Evolutionary conservation across 1,140 invertebrate species (phyloP).

Genomic region (Penaeus indicus): DNA sequence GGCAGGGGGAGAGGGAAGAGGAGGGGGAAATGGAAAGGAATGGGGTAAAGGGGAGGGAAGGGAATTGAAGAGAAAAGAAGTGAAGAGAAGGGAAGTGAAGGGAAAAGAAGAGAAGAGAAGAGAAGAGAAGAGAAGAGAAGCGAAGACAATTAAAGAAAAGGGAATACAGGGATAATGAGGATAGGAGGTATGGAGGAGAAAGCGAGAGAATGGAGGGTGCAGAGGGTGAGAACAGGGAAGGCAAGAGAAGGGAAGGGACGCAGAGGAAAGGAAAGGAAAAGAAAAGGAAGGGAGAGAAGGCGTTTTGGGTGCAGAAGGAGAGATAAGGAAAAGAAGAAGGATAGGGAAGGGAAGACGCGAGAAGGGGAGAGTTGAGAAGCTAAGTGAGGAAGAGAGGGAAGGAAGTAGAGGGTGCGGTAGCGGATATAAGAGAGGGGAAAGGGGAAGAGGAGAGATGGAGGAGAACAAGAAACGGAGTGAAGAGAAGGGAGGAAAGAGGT

Average conservation of each 20-base stretch:
- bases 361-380: neutral
- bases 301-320: too few species aligned
- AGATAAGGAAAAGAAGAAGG: neutral
- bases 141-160: neutral
- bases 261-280: neutral
- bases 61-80: neutral
- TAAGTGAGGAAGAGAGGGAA: neutral
- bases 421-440: neutral
- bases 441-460: neutral
- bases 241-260: neutral
- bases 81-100: too few species aligned
- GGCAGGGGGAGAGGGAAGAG: neutral
- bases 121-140: neutral
- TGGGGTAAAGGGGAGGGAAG: neutral
- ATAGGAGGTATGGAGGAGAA: neutral
- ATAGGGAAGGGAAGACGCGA: neutral
- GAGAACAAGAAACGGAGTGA: neutral
- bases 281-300: neutral
- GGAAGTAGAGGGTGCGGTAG: neutral
- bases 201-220: neutral
- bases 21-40: neutral
- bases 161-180: neutral
- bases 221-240: neutral
- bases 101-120: neutral
- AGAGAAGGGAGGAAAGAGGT: neutral